Evolutionary conservation across 2,797 vertebrate species (phyloP), one percentile per base, ranked within the genome.

Genomic region (Falco cherrug): DNA sequence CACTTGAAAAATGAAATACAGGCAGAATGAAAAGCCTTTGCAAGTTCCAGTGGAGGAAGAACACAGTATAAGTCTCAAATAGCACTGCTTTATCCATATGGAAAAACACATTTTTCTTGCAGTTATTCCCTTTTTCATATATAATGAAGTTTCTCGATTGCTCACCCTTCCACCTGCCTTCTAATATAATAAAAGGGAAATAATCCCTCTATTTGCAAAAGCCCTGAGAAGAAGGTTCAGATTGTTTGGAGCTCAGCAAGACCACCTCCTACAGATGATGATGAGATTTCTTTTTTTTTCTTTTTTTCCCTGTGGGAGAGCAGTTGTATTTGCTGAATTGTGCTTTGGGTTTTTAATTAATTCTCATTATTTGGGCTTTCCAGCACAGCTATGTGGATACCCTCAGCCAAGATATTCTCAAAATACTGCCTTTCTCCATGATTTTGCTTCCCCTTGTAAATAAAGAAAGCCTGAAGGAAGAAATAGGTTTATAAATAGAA

Each of bases 1-100:
- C 87, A 94, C 92, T 96, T 65, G 77, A 95, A 96, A 95, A 48
- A 78, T 88, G 79, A 96, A 90, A 87, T 95, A 65, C 50, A 61
- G 80, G 79, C 37, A 1, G 87, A 89, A 89, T 95, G 87, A 93
- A 95, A 97, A 95, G 87, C 70, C 45, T 92, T 64, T 93, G 88
- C 81, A 67, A 53, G 67, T 39, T 88, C 70, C 53, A 54, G 35
- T 28, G 61, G 73, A 56, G 70, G 70, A 9, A 71, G 91, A 90
- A 76, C 84, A 78, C 91, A 93, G 94, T 87, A 5, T 94, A 91
- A 91, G 83, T 37, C 88, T 81, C 71, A 87, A 97, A 93, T 47
- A 83, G 61, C 70, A 61, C 76, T 83, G 71, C 88, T 93, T 95
- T 94, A 87, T 88, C 87, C 89, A 33, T 63, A 95, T n/a, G 86